Evolutionary conservation across 2,797 vertebrate genomes (phyloP).

Genomic region (Peromyscus melanophrys): DNA sequence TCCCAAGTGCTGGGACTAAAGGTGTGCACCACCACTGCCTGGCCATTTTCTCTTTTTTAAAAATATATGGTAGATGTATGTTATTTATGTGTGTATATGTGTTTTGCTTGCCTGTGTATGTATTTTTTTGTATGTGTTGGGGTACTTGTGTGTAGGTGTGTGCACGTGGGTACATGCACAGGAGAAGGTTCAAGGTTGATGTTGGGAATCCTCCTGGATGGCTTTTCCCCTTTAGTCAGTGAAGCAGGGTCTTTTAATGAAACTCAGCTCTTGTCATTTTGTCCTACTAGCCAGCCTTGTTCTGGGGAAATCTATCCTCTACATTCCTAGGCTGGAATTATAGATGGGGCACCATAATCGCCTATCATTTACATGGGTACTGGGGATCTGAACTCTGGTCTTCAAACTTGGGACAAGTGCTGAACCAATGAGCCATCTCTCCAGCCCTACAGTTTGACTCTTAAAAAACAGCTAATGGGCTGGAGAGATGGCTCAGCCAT

Average conservation of each 20-base stretch:
- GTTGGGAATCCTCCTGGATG: neutral
- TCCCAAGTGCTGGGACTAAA: too few relatives aligned
- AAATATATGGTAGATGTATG: neutral
- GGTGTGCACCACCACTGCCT: too few relatives aligned
- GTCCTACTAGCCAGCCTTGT: neutral
- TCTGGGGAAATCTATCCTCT: neutral
- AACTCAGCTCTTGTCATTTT: neutral
- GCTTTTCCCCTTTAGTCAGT: neutral
- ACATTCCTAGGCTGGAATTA: neutral
- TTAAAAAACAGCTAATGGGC: neutral
- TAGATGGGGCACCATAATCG: too few relatives aligned
- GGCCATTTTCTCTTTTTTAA: neutral
- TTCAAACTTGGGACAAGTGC: neutral
- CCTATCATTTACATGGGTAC: neutral
- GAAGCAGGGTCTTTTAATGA: neutral
- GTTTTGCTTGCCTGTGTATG: too few relatives aligned
- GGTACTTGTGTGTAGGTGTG: neutral
- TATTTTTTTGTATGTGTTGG: neutral
- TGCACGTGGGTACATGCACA: neutral
- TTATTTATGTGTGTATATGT: neutral
- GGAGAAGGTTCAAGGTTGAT: neutral
- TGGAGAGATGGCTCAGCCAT: too few relatives aligned
- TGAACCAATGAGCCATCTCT: neutral
- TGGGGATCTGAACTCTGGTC: neutral
- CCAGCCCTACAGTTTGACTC: neutral